Percentiles rank a stretch among this genome's conserved stretches.
Evolutionary conservation across 2,888 invertebrate genomes (phyloP).

Genomic region (Cephus rjabovi): DNA sequence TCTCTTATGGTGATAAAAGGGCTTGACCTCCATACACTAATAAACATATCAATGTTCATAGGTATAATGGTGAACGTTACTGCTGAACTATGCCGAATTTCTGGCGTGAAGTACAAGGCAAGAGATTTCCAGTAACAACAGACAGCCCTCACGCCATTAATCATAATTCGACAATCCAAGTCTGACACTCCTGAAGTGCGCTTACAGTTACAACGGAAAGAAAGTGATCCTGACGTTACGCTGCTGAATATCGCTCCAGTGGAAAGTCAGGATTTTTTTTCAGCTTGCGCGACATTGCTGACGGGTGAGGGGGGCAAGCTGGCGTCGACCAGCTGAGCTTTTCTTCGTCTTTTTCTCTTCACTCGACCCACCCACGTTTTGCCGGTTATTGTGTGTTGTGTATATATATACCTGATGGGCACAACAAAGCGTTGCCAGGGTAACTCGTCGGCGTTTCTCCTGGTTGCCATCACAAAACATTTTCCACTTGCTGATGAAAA

Average conservation of each 20-base stretch:
- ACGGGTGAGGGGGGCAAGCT: not conserved
- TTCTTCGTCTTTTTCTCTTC: conserved; percentile 28
- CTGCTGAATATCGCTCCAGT: not conserved
- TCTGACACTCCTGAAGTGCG: not conserved
- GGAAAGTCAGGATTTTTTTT: not conserved
- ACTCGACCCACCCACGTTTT: conserved; percentile 29
- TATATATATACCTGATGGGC: conserved; percentile 23
- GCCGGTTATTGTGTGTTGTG: not conserved
- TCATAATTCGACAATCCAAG: not conserved
- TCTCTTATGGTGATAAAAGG: not conserved
- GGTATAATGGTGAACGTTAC: not conserved
- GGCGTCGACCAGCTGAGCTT: not conserved
- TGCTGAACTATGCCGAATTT: not conserved
- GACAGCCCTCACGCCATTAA: not conserved
- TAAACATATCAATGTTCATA: not conserved
- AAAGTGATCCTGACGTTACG: not conserved
- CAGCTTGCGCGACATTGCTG: not conserved
- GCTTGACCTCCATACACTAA: not conserved
- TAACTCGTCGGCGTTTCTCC: conserved; percentile 39
- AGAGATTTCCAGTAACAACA: not conserved
- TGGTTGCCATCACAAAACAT: conserved; percentile 65
- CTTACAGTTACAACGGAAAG: not conserved
- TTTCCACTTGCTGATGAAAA: conserved; percentile 40
- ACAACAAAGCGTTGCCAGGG: conserved; percentile 65
- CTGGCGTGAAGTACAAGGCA: not conserved